These are phyloP conservation scores for Epsilonema sp. DNA, from an alignment of 2,888 invertebrate genomes.

Conservation along the genomic window DNA sequence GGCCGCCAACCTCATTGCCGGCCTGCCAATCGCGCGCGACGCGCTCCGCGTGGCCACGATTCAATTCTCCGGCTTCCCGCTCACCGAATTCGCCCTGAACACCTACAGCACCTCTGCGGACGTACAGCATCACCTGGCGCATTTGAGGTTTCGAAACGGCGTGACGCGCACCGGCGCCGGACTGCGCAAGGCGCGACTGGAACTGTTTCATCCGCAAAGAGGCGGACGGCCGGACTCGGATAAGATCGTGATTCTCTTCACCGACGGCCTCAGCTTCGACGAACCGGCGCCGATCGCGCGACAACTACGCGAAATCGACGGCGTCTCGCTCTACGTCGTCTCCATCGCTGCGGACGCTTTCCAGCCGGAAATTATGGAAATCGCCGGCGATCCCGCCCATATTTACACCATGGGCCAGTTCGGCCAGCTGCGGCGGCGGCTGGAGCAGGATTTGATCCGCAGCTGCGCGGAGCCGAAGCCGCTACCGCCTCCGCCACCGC, in stretches of 20 bases:
- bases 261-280: constrained; percentile 24
- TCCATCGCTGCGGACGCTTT: constrained; percentile 20
- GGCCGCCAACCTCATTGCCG: constrained; percentile 11
- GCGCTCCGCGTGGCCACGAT: constrained; percentile 28
- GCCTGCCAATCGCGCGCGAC: constrained; percentile 19
- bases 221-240: constrained; percentile 13
- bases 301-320: constrained; percentile 14
- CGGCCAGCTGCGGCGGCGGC: neutral
- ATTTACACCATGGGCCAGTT: neutral
- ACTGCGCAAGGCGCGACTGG: constrained; percentile 14
- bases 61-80: constrained; percentile 20
- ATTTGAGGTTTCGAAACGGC: constrained; percentile 6
- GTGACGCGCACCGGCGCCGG: constrained; percentile 15
- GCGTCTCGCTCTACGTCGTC: constrained; percentile 22
- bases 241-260: constrained; percentile 20
- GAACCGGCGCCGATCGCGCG: constrained; percentile 19
- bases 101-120: constrained; percentile 14
- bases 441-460: neutral
- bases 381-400: constrained; percentile 15
- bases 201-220: constrained; percentile 12
- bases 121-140: constrained; percentile 11
- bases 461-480: neutral
- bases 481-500: too few species aligned
- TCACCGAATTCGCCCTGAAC: constrained; percentile 21
- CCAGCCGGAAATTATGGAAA: constrained; percentile 18